Conservation (phyloP, 2,888 invertebrate species). For the Caenorhabditis sp. region DNA sequence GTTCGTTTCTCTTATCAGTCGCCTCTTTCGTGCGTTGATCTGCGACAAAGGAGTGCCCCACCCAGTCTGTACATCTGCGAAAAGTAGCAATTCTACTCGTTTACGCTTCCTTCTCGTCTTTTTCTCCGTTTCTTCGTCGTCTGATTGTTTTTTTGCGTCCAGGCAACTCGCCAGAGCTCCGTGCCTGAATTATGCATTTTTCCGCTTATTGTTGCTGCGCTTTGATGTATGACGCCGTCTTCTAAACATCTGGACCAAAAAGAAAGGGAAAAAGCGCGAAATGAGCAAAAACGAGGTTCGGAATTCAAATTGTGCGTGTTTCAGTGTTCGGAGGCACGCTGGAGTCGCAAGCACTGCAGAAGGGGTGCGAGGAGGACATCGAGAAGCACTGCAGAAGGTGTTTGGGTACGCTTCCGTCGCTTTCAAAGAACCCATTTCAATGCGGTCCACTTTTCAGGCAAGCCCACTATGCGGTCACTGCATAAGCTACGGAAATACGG, state of each 20-base stretch:
- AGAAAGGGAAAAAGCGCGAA: too few relatives aligned
- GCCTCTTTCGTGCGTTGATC: too few relatives aligned
- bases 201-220: constrained; percentile 4
- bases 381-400: constrained; percentile 39
- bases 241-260: neutral
- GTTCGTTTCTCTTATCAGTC: too few relatives aligned
- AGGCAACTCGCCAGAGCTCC: constrained; percentile 24
- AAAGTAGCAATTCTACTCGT: constrained; percentile 10
- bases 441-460: constrained; percentile 5
- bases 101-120: neutral
- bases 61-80: constrained; percentile 3
- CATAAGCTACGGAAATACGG: constrained; percentile 26
- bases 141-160: constrained; percentile 3
- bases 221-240: constrained; percentile 7
- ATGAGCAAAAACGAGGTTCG: constrained; percentile 9
- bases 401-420: constrained; percentile 13
- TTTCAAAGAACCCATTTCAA: neutral
- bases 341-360: constrained; percentile 48
- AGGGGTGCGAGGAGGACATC: constrained; percentile 45
- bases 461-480: constrained; percentile 33
- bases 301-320: neutral
- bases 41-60: too few relatives aligned
- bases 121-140: neutral
- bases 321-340: constrained; percentile 36
- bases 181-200: constrained; percentile 18